Conservation (phyloP, 2,113 vertebrate genomes). For the Anser cygnoides region DNA sequence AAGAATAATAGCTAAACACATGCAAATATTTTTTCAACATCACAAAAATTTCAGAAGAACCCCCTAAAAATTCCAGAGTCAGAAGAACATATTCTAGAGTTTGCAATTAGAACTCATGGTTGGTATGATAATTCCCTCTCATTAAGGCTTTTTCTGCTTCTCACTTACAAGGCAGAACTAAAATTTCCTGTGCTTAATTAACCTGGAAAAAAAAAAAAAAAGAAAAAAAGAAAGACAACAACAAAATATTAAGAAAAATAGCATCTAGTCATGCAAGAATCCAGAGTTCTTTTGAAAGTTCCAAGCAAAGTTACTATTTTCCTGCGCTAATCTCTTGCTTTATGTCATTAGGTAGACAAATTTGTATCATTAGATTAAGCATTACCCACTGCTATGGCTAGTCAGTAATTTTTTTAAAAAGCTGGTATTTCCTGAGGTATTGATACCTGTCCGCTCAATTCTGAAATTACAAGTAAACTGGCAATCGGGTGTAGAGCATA, state of each 20-base stretch:
- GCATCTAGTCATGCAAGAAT: neutral
- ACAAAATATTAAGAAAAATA: neutral
- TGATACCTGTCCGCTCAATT: neutral
- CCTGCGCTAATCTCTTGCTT: neutral
- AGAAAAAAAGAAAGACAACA: neutral
- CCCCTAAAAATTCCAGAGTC: neutral
- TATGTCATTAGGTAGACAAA: neutral
- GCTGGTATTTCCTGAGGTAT: neutral
- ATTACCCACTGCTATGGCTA: neutral
- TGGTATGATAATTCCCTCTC: neutral
- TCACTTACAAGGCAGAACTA: neutral
- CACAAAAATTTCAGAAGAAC: conserved; percentile 4
- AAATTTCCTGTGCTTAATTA: neutral
- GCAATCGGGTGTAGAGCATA: neutral
- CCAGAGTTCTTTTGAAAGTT: neutral
- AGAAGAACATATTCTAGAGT: neutral
- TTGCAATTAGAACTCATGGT: neutral
- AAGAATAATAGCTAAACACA: neutral
- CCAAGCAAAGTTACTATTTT: neutral
- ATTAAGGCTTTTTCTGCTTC: neutral
- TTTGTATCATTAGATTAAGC: neutral
- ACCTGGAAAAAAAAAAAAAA: neutral
- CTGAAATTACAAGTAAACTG: neutral
- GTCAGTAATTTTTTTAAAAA: neutral
- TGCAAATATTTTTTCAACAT: neutral